Conservation (phyloP, 2,888 invertebrate species). For the Xestia rhomboidea region DNA sequence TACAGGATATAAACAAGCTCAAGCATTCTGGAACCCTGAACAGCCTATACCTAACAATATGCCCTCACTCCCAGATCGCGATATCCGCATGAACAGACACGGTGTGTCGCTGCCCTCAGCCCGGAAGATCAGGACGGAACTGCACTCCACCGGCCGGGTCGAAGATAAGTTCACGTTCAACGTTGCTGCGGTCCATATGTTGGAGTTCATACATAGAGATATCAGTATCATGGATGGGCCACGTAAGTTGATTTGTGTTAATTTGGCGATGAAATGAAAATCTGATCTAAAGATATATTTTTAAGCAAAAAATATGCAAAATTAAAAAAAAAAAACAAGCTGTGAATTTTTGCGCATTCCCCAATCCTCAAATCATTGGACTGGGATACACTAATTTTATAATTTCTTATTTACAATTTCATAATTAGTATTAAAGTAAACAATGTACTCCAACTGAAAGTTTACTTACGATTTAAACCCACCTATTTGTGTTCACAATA, state of each 20-base stretch:
- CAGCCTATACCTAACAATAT: neutral
- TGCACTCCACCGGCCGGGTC: constrained; percentile 79
- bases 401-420: neutral
- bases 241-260: constrained; percentile 69
- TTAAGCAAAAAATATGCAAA: neutral
- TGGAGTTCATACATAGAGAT: constrained; percentile 80
- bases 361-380: neutral
- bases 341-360: neutral
- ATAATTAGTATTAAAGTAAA: neutral
- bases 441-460: neutral
- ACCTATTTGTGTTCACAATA: neutral
- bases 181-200: constrained; percentile 75
- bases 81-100: constrained; percentile 73
- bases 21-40: neutral
- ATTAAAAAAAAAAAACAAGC: neutral
- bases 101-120: constrained; percentile 79
- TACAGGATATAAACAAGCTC: neutral
- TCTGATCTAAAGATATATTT: neutral
- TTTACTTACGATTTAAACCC: neutral
- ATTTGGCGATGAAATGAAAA: neutral
- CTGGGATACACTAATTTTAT: too few species aligned
- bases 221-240: constrained; percentile 78
- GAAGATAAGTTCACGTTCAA: constrained; percentile 76
- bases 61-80: constrained; percentile 64
- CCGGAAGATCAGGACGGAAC: constrained; percentile 76